Base-by-base conservation (phyloP, 2,888 invertebrate genomes). In the Eilema sororculum region DNA sequence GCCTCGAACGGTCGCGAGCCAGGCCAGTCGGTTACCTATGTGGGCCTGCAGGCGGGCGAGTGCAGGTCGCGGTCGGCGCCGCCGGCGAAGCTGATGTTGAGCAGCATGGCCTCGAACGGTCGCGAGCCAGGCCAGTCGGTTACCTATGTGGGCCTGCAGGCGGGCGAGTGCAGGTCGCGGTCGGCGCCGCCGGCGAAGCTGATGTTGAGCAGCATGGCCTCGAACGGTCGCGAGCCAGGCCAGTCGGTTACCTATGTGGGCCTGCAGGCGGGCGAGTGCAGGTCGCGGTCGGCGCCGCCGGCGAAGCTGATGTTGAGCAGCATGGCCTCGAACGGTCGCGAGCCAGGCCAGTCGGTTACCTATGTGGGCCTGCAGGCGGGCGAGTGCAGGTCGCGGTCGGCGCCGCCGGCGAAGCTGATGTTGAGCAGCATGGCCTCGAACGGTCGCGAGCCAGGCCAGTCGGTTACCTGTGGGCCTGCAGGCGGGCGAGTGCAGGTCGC, bases 141-240 rank as follows among this genome's bases (percentile, higher is more conserved):
- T n/a, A 70, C 68, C 70, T 71, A 71, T 46, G 70, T 71, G 41
- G 70, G 70, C n/a, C 70, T 95, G 90, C 97, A 97, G 86, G 96
- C 93, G 69, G 94, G 90, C 85, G 96, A 92, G 87, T 96, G 94
- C 85, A 89, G 84, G 83, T 91, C 94, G 52, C 92, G 83, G 75
- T 91, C 92, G 84, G 87, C 85, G 69, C 87, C 89, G 73, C 90
- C 91, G 41, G 91, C 90, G 88, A 93, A 97, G 82, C 97, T 97
- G 96, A 97, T 97, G 91, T 97, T 97, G 87, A 97, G 96, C 83
- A 98, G 93, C 97, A 98, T 98, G 74, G 98, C 96, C 91, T 99
- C 99, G 89, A 99, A 97, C 0, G 99, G 95, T 99, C 99, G 84
- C 98, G n/a, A n/a, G n/a, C n/a, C n/a, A n/a, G n/a, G n/a, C n/a